Conservation (phyloP, 2,888 invertebrate genomes). For the Axea sp. region DNA sequence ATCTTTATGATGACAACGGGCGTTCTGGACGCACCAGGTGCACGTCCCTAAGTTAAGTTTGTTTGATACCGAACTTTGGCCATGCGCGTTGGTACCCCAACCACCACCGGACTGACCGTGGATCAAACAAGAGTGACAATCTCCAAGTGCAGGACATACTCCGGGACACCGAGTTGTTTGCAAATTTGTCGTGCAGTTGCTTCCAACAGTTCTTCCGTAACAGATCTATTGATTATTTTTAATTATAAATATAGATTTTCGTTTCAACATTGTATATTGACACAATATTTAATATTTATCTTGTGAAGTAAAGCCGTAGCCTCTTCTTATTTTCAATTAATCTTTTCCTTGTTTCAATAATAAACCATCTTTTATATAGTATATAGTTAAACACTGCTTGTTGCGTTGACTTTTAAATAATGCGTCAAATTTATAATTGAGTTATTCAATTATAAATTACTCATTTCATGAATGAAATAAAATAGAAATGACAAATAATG, state of each 20-base stretch:
- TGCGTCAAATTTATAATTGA: too few species aligned
- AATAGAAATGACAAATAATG: too few species aligned
- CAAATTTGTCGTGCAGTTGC: conserved; percentile 93
- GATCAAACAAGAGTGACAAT: conserved; percentile 94
- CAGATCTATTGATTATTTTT: conserved; percentile 79
- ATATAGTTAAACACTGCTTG: too few species aligned
- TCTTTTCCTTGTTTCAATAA: too few species aligned
- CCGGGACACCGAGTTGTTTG: conserved; percentile 93
- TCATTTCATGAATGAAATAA: too few species aligned
- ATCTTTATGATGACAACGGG: conserved; percentile 92
- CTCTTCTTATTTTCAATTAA: too few species aligned
- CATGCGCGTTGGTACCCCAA: conserved; percentile 75
- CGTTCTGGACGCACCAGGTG: conserved; percentile 96
- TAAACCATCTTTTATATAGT: too few species aligned
- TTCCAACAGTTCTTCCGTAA: conserved; percentile 91
- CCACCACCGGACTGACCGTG: conserved; percentile 84
- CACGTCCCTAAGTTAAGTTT: conserved; percentile 90
- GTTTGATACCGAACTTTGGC: conserved; percentile 84
- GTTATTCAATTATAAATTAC: too few species aligned
- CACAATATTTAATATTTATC: too few species aligned
- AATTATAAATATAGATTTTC: conserved; percentile 14
- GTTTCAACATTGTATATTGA: too few species aligned
- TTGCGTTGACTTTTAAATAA: too few species aligned
- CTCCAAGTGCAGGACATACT: conserved; percentile 92
- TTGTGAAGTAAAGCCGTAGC: too few species aligned